phyloP scores from a whole-genome alignment of 1,140 invertebrate genomes.

The Brachionus asplanchnoidis region DNA sequence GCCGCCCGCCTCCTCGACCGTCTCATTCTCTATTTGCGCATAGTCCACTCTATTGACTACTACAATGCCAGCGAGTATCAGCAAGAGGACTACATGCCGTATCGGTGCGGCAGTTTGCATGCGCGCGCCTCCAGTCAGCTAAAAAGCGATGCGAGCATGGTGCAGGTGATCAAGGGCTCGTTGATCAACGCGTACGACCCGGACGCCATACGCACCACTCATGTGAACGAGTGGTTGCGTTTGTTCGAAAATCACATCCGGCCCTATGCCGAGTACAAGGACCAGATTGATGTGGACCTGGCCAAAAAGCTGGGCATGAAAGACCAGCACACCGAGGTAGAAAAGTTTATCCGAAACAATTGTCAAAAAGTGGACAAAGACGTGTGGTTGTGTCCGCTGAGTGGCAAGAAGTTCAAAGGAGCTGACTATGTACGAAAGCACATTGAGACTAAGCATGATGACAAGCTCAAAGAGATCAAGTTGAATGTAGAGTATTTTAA shows the following conservation, averaged over 20 bases:
- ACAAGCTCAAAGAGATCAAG: conserved; percentile 94
- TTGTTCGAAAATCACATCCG: conserved; percentile 19
- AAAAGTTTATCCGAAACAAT: conserved; percentile 43
- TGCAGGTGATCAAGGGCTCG: background rate
- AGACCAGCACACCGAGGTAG: conserved; percentile 5
- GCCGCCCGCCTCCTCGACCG: conserved; percentile 72
- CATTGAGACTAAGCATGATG: conserved; percentile 91
- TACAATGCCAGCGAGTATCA: conserved; percentile 98
- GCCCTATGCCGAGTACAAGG: background rate
- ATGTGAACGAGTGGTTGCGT: conserved; percentile 1
- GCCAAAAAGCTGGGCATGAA: conserved; percentile 25
- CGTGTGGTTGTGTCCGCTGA: conserved; percentile 96
- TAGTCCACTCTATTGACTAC: conserved; percentile 97
- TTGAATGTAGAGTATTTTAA: conserved; percentile 67
- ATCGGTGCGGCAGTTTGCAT: conserved; percentile 95
- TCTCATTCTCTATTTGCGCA: conserved; percentile 83
- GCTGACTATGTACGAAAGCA: conserved; percentile 98
- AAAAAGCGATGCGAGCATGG: background rate
- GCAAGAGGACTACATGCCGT: conserved; percentile 99
- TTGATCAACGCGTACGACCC: background rate
- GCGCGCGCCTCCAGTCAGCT: conserved; percentile 63
- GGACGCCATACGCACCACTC: background rate
- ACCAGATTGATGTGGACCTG: background rate
- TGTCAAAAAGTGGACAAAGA: conserved; percentile 91
- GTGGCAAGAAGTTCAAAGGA: conserved; percentile 98